phyloP scores from a whole-genome alignment of 2,113 vertebrate genomes.

The Actinemys pallida region DNA sequence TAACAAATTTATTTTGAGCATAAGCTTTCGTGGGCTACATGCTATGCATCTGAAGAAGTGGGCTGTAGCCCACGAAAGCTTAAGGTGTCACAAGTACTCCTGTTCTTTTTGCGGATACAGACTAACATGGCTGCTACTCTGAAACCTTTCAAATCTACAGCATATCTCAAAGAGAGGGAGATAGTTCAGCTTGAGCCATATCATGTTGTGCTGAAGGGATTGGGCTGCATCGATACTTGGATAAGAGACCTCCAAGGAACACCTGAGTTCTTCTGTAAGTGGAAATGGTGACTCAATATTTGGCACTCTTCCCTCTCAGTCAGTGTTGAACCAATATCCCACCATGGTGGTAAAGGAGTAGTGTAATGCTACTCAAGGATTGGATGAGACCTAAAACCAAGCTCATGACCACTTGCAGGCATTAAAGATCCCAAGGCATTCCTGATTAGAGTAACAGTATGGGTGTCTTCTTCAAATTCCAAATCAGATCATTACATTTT shows the following conservation, averaged over 20 bases:
- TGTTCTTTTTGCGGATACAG: too few relatives aligned
- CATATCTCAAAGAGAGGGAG: not conserved
- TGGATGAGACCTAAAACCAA: not conserved
- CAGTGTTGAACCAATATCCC: not conserved
- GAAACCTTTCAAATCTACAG: not conserved
- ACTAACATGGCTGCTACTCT: too few relatives aligned
- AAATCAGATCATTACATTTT: not conserved
- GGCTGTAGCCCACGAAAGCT: too few relatives aligned
- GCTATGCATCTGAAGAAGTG: too few relatives aligned
- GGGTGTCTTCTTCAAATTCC: accelerated
- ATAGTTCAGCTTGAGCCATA: not conserved
- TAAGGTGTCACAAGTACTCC: too few relatives aligned
- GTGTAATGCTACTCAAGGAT: not conserved
- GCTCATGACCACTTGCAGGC: not conserved
- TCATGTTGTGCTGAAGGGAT: not conserved
- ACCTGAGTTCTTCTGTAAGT: not conserved
- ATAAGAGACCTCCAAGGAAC: not conserved
- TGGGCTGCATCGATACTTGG: not conserved
- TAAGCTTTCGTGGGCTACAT: too few relatives aligned
- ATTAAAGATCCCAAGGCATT: not conserved
- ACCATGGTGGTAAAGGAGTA: not conserved
- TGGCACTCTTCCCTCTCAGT: accelerated
- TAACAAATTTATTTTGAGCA: too few relatives aligned
- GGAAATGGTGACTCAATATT: not conserved
- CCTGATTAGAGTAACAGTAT: not conserved